Percentiles rank a stretch among this genome's conserved stretches.
Evolutionary conservation across 2,888 invertebrate species (phyloP).

Genomic region (Odontothrips loti): DNA sequence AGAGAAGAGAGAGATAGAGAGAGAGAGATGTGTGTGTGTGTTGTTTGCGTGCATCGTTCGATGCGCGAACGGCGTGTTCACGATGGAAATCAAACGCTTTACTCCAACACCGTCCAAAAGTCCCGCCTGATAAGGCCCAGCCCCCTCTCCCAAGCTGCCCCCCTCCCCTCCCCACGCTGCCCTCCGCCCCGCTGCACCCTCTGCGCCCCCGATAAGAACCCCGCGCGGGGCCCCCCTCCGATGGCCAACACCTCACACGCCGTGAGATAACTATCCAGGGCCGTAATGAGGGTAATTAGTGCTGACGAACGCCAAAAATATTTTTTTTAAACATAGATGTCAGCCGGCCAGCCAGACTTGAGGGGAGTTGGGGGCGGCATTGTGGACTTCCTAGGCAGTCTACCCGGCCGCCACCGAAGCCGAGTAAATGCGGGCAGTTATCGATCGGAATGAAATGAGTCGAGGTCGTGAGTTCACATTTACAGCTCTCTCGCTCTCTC

Average conservation of each 20-base stretch:
- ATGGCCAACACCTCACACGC: not conserved
- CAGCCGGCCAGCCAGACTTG: no score
- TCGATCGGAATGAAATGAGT: no score
- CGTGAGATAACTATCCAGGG: not conserved
- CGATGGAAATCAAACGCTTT: not conserved
- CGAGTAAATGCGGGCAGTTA: no score
- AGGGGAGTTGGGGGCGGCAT: not conserved
- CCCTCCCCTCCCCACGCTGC: not conserved
- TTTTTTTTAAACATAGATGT: no score
- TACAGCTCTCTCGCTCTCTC: no score
- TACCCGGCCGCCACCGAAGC: no score
- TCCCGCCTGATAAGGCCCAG: not conserved
- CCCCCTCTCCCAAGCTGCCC: not conserved
- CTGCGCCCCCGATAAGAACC: not conserved
- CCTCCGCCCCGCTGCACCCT: not conserved
- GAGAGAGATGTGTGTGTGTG: no score
- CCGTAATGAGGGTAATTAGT: not conserved
- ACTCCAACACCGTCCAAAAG: not conserved
- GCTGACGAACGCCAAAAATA: not conserved
- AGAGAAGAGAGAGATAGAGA: no score
- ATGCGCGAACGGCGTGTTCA: not conserved
- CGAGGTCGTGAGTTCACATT: no score
- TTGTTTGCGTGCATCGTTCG: no score
- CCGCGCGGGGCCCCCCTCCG: not conserved
- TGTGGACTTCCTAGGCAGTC: no score